Evolutionary conservation across 2,113 vertebrate genomes (phyloP).

Genomic region (Dasyprocta punctata): DNA sequence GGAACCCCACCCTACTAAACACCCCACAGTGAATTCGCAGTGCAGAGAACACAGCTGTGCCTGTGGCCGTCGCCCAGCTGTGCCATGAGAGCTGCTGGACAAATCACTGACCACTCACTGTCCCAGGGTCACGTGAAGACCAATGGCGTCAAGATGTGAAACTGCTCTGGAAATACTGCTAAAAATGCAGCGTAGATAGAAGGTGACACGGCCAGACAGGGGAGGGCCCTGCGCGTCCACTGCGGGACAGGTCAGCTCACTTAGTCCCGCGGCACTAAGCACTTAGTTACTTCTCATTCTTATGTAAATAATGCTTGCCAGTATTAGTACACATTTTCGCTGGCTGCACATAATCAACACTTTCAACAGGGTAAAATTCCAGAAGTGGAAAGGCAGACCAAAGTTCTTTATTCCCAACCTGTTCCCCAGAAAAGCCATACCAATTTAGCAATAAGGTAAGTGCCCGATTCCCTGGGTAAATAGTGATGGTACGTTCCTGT

Average conservation of each 20-base stretch:
- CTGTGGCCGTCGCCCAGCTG: neutral
- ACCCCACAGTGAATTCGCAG: fast-evolving
- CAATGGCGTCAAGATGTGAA: neutral
- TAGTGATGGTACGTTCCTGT: neutral
- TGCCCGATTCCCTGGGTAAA: neutral
- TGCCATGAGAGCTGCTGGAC: neutral
- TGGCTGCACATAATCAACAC: neutral
- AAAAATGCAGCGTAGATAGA: neutral
- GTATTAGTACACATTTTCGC: neutral
- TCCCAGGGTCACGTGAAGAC: neutral
- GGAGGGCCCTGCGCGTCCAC: neutral
- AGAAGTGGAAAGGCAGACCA: neutral
- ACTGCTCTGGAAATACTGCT: neutral
- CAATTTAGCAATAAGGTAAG: too few relatives aligned
- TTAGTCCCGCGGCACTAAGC: neutral
- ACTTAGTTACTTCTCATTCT: neutral
- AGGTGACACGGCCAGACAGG: neutral
- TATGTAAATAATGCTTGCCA: neutral
- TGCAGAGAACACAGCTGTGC: fast-evolving
- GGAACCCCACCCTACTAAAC: neutral
- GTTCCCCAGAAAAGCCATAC: neutral
- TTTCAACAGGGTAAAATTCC: neutral
- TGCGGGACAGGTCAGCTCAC: neutral
- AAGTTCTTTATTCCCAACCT: neutral
- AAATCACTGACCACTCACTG: neutral